Percentiles rank a stretch among this genome's conserved stretches.
These are phyloP conservation scores for Chiloscyllium plagiosum DNA, from an alignment of 2,113 vertebrate genomes.

Conservation along the genomic window DNA sequence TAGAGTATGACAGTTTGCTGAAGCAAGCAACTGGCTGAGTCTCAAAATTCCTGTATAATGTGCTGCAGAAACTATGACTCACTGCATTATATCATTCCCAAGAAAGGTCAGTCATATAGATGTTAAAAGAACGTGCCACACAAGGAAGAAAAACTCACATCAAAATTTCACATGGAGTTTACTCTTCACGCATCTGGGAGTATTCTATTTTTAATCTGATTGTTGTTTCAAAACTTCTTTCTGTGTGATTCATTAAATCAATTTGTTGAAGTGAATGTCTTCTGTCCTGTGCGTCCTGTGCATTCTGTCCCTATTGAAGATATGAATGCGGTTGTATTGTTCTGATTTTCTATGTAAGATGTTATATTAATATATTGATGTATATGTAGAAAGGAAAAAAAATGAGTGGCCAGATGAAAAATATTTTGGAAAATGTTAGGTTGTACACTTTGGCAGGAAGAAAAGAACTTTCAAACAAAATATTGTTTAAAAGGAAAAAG, in stretches of 20 bases:
- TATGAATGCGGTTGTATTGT: background rate
- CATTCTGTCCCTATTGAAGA: too few species aligned
- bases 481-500: too few species aligned
- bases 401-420: background rate
- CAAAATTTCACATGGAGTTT: constrained; percentile 33
- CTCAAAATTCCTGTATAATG: background rate
- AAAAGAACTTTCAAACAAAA: too few species aligned
- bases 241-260: background rate
- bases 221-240: constrained; percentile 8
- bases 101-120: constrained; percentile 35
- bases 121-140: constrained; percentile 28
- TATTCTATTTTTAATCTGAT: constrained; percentile 23
- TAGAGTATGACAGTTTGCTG: background rate
- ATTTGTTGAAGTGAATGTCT: background rate
- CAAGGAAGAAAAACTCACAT: constrained; percentile 35
- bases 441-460: too few species aligned
- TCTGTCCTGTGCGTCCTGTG: background rate
- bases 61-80: constrained; percentile 36
- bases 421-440: too few species aligned
- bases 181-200: background rate
- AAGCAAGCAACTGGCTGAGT: background rate
- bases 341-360: background rate
- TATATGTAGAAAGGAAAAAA: background rate
- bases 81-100: constrained; percentile 32
- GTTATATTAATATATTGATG: background rate